A percentile compares a stretch with the other conserved stretches of the same genome.
These are phyloP conservation scores for Ariopsis seemanni DNA, from an alignment of 2,113 vertebrate genomes.

Conservation along the genomic window DNA sequence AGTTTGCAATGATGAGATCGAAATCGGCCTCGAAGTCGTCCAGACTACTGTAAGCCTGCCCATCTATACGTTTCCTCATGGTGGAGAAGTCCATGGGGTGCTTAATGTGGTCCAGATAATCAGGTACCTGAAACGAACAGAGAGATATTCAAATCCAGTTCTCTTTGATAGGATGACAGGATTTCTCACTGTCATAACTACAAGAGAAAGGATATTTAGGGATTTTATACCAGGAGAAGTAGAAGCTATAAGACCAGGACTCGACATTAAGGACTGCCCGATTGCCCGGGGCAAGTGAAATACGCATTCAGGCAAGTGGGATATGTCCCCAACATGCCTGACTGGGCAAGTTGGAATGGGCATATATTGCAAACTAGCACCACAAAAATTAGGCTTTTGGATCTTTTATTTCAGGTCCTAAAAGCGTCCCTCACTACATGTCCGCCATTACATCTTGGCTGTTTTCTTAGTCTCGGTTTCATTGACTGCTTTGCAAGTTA, in stretches of 20 bases:
- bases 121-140: constrained; percentile 81
- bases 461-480: too few species aligned
- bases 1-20: constrained; percentile 91
- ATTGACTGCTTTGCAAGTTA: too few species aligned
- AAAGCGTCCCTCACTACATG: too few species aligned
- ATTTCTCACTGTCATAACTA: background rate
- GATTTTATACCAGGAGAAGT: background rate
- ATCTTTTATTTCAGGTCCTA: too few species aligned
- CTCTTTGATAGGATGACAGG: background rate
- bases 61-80: constrained; percentile 87
- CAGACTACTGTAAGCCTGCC: constrained; percentile 85
- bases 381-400: too few species aligned
- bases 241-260: background rate
- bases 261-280: too few species aligned
- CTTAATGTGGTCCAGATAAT: constrained; percentile 94
- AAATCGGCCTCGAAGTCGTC: constrained; percentile 91
- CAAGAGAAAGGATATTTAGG: background rate
- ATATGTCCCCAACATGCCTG: too few species aligned
- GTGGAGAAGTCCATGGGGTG: constrained; percentile 96
- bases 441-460: too few species aligned
- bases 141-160: constrained; percentile 12
- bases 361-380: too few species aligned
- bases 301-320: too few species aligned
- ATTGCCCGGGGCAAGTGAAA: too few species aligned
- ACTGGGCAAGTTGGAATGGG: too few species aligned